Percentiles rank a stretch among this genome's conserved stretches.
phyloP scores from a whole-genome alignment of 1,140 invertebrate species.

The Dolichoris vasculosae region DNA sequence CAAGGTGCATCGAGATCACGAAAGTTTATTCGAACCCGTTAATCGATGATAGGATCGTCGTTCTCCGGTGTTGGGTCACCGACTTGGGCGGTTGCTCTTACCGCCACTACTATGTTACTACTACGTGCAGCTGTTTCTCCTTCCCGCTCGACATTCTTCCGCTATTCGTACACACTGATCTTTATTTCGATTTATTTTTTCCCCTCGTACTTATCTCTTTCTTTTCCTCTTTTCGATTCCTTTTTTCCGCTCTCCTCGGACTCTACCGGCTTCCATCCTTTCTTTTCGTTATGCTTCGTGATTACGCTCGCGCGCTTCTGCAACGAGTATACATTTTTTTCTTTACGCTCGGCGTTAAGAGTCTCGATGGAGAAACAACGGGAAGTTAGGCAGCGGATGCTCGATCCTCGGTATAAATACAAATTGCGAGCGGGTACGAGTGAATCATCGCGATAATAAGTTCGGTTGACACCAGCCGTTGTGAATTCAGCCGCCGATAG shows the following conservation, averaged over 20 bases:
- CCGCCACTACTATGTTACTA: constrained; percentile 51
- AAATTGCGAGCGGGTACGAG: constrained; percentile 36
- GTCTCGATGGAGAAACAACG: constrained; percentile 1
- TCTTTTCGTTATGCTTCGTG: constrained; percentile 50
- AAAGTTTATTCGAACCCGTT: constrained; percentile 66
- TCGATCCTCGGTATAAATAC: constrained; percentile 19
- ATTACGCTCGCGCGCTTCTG: constrained; percentile 13
- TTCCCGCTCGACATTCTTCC: constrained; percentile 51
- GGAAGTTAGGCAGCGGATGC: constrained; percentile 45
- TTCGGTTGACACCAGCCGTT: constrained; percentile 60
- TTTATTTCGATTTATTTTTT: constrained; percentile 48
- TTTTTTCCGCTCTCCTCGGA: neutral
- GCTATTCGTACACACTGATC: constrained; percentile 36
- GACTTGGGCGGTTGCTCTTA: constrained; percentile 53
- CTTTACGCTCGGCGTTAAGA: constrained; percentile 52
- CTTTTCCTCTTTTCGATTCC: neutral
- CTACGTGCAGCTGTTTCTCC: constrained; percentile 60
- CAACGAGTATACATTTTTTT: constrained; percentile 17
- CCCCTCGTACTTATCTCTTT: constrained; percentile 5
- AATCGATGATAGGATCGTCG: constrained; percentile 69
- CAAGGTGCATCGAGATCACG: constrained; percentile 64
- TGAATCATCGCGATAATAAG: constrained; percentile 63
- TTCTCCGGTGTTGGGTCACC: constrained; percentile 57
- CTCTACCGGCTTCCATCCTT: constrained; percentile 10
- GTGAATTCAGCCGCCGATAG: constrained; percentile 51